Percentiles rank a stretch among this genome's conserved stretches.
These are phyloP conservation scores for Pteropus alecto DNA, from an alignment of 2,113 vertebrate species.

Conservation along the genomic window DNA sequence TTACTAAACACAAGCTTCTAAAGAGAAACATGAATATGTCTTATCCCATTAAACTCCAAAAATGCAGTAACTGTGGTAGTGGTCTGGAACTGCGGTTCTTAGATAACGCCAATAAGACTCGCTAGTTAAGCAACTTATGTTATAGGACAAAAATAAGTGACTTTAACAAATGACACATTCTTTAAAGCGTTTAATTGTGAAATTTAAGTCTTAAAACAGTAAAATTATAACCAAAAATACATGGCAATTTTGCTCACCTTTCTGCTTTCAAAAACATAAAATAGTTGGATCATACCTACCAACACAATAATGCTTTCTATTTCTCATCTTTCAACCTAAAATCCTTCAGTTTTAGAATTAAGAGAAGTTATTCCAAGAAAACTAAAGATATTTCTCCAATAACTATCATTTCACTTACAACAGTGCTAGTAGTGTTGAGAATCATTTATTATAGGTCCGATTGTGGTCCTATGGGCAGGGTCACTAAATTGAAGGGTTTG, in stretches of 20 bases:
- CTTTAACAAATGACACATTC: neutral
- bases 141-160: neutral
- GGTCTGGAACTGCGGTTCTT: neutral
- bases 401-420: neutral
- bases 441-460: neutral
- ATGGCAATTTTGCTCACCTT: neutral
- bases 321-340: neutral
- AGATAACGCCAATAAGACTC: neutral
- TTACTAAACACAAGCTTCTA: neutral
- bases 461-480: neutral
- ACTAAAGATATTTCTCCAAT: neutral
- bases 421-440: neutral
- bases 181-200: neutral
- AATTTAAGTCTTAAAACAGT: neutral
- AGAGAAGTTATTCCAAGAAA: neutral
- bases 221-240: constrained; percentile 7
- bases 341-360: neutral
- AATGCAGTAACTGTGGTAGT: neutral
- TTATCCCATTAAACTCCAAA: neutral
- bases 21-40: neutral
- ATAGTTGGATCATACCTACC: neutral
- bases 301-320: neutral
- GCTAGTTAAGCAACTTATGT: neutral
- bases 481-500: neutral
- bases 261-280: constrained; percentile 1